phyloP scores from a whole-genome alignment of 2,888 invertebrate species.

The Meiosimyza platycephala region DNA sequence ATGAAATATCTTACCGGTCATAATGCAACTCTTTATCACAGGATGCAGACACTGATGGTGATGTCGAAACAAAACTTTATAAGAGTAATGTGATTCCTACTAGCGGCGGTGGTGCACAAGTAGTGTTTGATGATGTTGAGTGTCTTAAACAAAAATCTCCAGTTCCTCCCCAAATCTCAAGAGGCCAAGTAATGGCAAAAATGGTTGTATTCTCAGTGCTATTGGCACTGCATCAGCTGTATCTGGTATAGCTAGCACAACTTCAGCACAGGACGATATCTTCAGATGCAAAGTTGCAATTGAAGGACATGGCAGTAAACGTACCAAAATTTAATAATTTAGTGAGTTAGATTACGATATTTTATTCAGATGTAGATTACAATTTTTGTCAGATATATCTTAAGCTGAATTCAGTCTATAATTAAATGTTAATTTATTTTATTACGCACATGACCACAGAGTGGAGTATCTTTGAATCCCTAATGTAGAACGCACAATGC shows the following conservation, averaged over 20 bases:
- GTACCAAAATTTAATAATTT: conserved; percentile 62
- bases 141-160: conserved; percentile 86
- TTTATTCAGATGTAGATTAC: conserved; percentile 39
- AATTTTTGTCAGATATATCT: conserved; percentile 40
- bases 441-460: conserved; percentile 22
- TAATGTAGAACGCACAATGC: conserved; percentile 1
- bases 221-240: conserved; percentile 41
- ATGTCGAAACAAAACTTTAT: conserved; percentile 90
- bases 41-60: conserved; percentile 91
- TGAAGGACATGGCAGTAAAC: conserved; percentile 66
- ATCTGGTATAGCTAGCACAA: conserved; percentile 42
- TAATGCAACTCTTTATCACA: conserved; percentile 87
- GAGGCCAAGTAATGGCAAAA: conserved; percentile 59
- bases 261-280: conserved; percentile 59
- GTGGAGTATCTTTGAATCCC: conserved; percentile 5
- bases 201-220: conserved; percentile 42
- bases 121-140: conserved; percentile 95
- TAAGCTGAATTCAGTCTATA: conserved; percentile 64
- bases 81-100: conserved; percentile 97
- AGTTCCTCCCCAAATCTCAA: conserved; percentile 68
- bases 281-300: conserved; percentile 65
- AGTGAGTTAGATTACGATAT: no score
- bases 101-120: conserved; percentile 93
- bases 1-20: conserved; percentile 79
- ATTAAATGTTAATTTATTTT: conserved; percentile 60